A percentile compares a stretch with the other conserved stretches of the same genome.
Conservation (phyloP, 2,888 invertebrate genomes). For the Luperina nickerlii region DNA sequence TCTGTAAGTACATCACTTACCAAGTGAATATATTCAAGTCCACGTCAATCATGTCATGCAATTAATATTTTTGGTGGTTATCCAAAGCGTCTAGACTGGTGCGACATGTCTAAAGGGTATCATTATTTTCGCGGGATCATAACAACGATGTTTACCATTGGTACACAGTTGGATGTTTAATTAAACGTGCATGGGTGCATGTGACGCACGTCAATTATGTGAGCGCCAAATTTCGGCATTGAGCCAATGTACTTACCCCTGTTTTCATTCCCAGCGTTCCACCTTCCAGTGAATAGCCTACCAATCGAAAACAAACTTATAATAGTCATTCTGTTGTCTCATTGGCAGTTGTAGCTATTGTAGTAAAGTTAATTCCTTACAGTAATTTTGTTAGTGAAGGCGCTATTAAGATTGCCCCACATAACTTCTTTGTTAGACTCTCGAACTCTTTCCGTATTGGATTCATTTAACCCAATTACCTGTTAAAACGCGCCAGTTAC, state of each 20-base stretch:
- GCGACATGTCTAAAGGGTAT: slow-evolving; percentile 58
- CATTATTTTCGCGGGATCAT: slow-evolving; percentile 66
- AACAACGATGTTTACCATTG: slow-evolving; percentile 70
- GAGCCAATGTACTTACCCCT: slow-evolving; percentile 73
- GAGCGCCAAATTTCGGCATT: slow-evolving; percentile 72
- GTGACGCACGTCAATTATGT: slow-evolving; percentile 75
- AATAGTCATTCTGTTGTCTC: slow-evolving; percentile 22
- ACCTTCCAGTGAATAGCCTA: slow-evolving; percentile 43
- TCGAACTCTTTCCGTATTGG: slow-evolving; percentile 35
- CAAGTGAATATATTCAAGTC: slow-evolving; percentile 29
- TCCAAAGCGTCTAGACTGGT: slow-evolving; percentile 66
- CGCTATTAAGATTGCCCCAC: slow-evolving; percentile 34
- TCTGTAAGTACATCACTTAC: slow-evolving; percentile 77
- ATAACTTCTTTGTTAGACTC: slow-evolving; percentile 46
- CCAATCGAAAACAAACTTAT: slow-evolving; percentile 24
- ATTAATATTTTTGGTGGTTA: slow-evolving; percentile 66
- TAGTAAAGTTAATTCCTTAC: slow-evolving; percentile 30
- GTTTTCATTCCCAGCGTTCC: slow-evolving; percentile 55
- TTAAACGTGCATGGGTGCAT: slow-evolving; percentile 74
- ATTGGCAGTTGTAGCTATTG: slow-evolving; percentile 27
- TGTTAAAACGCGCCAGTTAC: slow-evolving; percentile 36
- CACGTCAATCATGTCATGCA: slow-evolving; percentile 47
- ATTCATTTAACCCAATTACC: slow-evolving; percentile 50
- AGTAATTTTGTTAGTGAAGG: slow-evolving; percentile 20
- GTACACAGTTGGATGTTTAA: slow-evolving; percentile 69